phyloP scores from a whole-genome alignment of 2,113 vertebrate species.

The Chloebia gouldiae region DNA sequence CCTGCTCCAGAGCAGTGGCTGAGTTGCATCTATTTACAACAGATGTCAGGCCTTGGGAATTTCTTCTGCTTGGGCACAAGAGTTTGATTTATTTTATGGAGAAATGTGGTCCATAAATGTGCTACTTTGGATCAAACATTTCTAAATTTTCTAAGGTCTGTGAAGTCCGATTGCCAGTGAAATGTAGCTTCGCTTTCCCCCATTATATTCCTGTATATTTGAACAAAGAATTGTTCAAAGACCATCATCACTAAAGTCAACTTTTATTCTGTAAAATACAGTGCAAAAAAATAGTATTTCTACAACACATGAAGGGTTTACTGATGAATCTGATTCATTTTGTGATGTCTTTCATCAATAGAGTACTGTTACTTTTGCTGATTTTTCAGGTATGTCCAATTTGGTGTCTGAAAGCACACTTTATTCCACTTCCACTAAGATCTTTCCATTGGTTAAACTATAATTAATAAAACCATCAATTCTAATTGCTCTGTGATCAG shows the following conservation, averaged over 20 bases:
- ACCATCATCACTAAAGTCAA: not conserved
- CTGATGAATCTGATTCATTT: not conserved
- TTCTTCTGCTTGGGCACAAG: not conserved
- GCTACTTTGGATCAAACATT: not conserved
- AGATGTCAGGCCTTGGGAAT: not conserved
- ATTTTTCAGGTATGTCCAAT: not conserved
- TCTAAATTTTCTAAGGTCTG: not conserved
- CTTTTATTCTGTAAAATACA: not conserved
- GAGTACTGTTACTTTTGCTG: not conserved
- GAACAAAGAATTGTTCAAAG: not conserved
- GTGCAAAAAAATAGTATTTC: not conserved
- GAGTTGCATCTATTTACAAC: not conserved
- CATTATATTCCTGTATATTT: not conserved
- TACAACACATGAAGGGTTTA: not conserved
- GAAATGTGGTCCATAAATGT: not conserved
- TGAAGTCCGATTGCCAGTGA: not conserved
- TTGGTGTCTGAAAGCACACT: not conserved
- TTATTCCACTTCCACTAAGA: not conserved
- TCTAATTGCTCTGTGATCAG: not conserved
- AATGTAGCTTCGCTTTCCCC: not conserved
- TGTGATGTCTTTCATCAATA: not conserved
- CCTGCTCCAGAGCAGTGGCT: not conserved
- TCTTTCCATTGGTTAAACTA: not conserved
- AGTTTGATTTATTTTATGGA: not conserved
- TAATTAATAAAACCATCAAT: not conserved